A percentile compares a stretch with the other conserved stretches of the same genome.
Evolutionary conservation across 2,113 vertebrate species (phyloP).

Genomic region (Myrmecophaga tridactyla): DNA sequence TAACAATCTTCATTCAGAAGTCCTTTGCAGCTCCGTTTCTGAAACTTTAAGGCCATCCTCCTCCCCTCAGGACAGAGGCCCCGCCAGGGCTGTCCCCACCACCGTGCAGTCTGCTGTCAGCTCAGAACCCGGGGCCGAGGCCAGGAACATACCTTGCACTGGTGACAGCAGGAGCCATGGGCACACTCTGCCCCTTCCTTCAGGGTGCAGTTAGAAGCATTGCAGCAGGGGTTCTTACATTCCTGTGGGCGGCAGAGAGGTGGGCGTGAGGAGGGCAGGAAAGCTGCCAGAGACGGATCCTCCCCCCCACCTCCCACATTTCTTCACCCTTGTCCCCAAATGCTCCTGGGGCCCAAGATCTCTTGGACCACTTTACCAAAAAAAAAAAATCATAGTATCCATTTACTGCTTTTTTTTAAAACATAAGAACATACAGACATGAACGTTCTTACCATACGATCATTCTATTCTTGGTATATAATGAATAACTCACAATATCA

Average conservation of each 20-base stretch:
- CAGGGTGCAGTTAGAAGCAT: conserved; percentile 94
- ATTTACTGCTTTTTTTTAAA: no score
- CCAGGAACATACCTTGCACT: conserved; percentile 89
- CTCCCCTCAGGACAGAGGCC: not conserved
- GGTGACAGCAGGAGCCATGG: conserved; percentile 94
- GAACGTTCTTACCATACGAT: no score
- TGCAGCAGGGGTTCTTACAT: conserved; percentile 94
- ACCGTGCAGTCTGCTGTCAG: not conserved
- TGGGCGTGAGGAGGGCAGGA: not conserved
- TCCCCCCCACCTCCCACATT: not conserved
- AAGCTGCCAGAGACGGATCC: not conserved
- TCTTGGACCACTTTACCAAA: not conserved
- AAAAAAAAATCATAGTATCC: no score
- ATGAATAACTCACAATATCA: no score
- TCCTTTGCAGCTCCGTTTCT: not conserved
- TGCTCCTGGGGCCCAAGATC: not conserved
- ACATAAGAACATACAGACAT: no score
- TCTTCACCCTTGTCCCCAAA: not conserved
- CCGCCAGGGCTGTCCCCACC: no score
- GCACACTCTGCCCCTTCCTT: conserved; percentile 92
- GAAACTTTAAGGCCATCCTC: not conserved
- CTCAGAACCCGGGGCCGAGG: not conserved
- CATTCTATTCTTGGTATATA: no score
- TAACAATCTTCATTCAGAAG: not conserved
- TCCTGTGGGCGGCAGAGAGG: conserved; percentile 83